Evolutionary conservation across 2,797 vertebrate genomes (phyloP), one percentile per base, ranked within the genome.

Genomic region (Melanotaenia boesemani): DNA sequence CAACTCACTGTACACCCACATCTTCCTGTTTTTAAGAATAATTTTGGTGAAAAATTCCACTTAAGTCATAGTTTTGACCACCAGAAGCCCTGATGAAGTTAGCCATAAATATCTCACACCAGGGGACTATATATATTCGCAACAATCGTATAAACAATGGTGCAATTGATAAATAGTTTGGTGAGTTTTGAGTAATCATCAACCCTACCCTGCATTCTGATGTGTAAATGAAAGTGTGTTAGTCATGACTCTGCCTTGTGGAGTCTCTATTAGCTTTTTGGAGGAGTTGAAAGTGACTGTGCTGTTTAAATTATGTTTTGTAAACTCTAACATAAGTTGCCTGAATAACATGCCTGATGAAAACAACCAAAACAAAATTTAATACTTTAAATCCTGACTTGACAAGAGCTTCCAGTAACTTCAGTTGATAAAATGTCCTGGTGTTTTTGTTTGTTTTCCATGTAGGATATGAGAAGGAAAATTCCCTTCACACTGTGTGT

Each of bases 401-500:
- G 7, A n/a, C 0, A 24, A 56, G 0, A 1, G 22, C 36, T 54
- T 54, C 20, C 9, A 44, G 58, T 1, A 36, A 61, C 65, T 50
- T 75, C 54, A 18, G 15, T 28, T 54, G 79, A 88, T 82, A 70
- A 85, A 63, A 62, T 79, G 56, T 74, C n/a, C 56, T 37, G 34
- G 34, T 36, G 6, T 55, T 9, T 16, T 22, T 48, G 24, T 39
- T 16, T 41, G 37, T 28, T 63, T 56, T 15, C 26, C 60, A 8
- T 22, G 30, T 68, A 28, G 30, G 57, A 48, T 5, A 9, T 7
- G 16, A 32, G 59, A 28, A 20, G 16, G 11, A 16, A 41, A 20
- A 16, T 20, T 18, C 20, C 5, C 48, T 16, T 62, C 30, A 52
- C 34, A 18, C 0, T 46, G 58, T 57, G 32, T 36, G 34, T 28